Evolutionary conservation across 1,140 invertebrate genomes (phyloP).

Genomic region (Papilio polytes): DNA sequence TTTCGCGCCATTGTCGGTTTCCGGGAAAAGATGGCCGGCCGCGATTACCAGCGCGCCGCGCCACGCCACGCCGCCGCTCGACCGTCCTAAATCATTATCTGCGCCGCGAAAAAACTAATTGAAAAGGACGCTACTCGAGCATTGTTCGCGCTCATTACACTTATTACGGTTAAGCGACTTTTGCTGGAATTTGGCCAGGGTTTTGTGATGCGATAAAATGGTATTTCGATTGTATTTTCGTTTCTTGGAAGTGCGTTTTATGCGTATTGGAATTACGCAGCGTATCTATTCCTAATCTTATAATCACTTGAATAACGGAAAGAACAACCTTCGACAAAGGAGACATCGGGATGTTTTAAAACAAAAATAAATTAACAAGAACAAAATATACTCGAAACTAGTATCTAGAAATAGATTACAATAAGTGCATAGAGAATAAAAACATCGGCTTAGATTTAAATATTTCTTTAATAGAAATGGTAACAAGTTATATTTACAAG

Average conservation of each 20-base stretch:
- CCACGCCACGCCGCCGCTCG: slow-evolving; percentile 43
- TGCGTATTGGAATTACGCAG: neutral
- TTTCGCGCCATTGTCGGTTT: slow-evolving; percentile 65
- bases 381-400: too few relatives aligned
- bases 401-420: too few relatives aligned
- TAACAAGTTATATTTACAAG: neutral
- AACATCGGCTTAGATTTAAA: neutral
- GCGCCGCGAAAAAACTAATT: slow-evolving; percentile 62
- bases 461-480: too few relatives aligned
- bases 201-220: slow-evolving; percentile 26
- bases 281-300: neutral
- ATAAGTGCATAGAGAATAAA: too few relatives aligned
- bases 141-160: slow-evolving; percentile 59
- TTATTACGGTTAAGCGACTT: slow-evolving; percentile 53
- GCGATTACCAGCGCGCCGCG: slow-evolving; percentile 58
- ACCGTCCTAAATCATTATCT: slow-evolving; percentile 63
- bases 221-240: slow-evolving; percentile 29
- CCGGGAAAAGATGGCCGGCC: slow-evolving; percentile 68
- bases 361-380: too few relatives aligned
- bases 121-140: slow-evolving; percentile 56
- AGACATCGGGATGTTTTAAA: too few relatives aligned
- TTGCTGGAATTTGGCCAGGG: neutral
- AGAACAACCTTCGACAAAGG: too few relatives aligned
- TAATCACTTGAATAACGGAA: too few relatives aligned
- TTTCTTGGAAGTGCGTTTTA: slow-evolving; percentile 21